Evolutionary conservation across 2,888 invertebrate genomes (phyloP), one percentile per base, ranked within the genome.

Genomic region (Diogma glabrata): DNA sequence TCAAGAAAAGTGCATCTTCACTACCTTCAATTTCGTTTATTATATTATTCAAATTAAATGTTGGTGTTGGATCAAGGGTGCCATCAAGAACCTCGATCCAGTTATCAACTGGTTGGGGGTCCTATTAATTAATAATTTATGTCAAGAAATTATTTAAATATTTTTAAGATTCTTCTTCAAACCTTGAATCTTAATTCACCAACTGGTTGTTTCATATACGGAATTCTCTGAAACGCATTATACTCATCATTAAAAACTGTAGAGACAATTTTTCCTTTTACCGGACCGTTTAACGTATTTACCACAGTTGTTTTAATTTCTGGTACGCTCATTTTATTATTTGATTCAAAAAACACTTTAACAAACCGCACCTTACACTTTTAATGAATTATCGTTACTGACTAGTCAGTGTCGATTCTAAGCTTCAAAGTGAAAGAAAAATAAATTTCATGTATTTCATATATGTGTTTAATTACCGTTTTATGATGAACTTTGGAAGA

Each of bases 71-170:
- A 12, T 26, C 26, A 17, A n/a, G 24, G 2, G 69, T 66, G 30
- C 72, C 71, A 56, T 75, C 70, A 52, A 67, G 57, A 0, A 72
- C 58, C 1, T 61, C 65, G 0, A 57, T 56, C 76, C 76, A 76
- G 23, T 67, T 58, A 23, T 62, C 60, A 1, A 63, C 62, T 2
- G 71, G 65, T 43, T 62, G 61, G 0, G 75, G 75, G 5, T 74
- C 71, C 62, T 66, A 61, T 51, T 67, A 67, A 19, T 16, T 43
- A n/a, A 40, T 19, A 19, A 24, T 26, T 23, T 26, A 46, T 17
- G 23, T n/a, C 16, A 22, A n/a, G 23, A 46, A n/a, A 46, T 46
- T 20, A 12, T n/a, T 16, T 6, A 46, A 4, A 23, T 14, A 9
- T n/a, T 20, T 24, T 2, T 12, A 16, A 40, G 3, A 40, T 5